Percentiles rank a stretch among this genome's conserved stretches.
phyloP scores from a whole-genome alignment of 1,140 invertebrate genomes.

The Rhagoletis zephyria region DNA sequence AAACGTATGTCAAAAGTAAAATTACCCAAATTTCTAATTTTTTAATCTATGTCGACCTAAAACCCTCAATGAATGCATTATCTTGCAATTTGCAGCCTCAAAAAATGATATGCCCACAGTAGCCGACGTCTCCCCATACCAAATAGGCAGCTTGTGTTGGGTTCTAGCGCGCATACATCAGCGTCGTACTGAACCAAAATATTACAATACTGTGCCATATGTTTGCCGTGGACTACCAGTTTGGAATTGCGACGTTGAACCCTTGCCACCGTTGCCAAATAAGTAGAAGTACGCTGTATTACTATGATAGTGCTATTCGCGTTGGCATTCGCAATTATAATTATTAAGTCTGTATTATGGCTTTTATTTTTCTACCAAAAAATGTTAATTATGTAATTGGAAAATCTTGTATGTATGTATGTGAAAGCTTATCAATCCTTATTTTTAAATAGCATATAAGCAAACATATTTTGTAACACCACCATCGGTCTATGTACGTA shows the following conservation, averaged over 20 bases:
- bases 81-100: not conserved
- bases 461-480: too few relatives aligned
- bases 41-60: too few relatives aligned
- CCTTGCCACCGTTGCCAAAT: not conserved
- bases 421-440: too few relatives aligned
- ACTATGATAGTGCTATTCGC: too few relatives aligned
- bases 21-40: not conserved
- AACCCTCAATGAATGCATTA: not conserved
- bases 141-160: slow-evolving; percentile 63
- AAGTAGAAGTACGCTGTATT: not conserved
- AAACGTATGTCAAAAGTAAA: slow-evolving; percentile 59
- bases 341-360: too few relatives aligned
- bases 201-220: slow-evolving; percentile 67
- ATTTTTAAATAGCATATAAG: too few relatives aligned
- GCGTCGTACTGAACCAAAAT: slow-evolving; percentile 61
- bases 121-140: not conserved
- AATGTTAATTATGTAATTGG: too few relatives aligned
- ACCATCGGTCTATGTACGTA: too few relatives aligned
- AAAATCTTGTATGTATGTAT: too few relatives aligned
- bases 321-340: too few relatives aligned
- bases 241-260: slow-evolving; percentile 66
- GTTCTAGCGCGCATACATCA: slow-evolving; percentile 64
- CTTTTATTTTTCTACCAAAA: too few relatives aligned
- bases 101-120: not conserved
- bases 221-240: slow-evolving; percentile 68